Evolutionary conservation across 2,888 invertebrate genomes (phyloP).

Genomic region (Perdita meconis): DNA sequence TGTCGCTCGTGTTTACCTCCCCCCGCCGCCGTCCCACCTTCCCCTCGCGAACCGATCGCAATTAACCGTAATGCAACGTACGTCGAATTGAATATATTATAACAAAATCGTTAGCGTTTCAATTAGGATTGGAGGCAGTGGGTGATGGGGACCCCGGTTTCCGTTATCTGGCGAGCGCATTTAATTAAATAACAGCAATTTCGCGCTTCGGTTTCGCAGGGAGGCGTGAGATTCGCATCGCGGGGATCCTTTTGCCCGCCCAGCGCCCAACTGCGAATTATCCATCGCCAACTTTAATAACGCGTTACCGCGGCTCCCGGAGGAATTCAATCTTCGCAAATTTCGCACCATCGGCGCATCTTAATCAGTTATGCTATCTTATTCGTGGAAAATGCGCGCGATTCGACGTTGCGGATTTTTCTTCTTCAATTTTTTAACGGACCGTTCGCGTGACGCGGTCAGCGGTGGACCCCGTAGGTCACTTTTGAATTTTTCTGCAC

Average conservation of each 20-base stretch:
- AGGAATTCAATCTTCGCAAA: conserved; percentile 29
- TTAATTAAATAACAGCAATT: conserved; percentile 21
- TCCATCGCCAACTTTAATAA: not conserved
- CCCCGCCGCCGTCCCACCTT: not conserved
- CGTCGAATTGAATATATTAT: conserved; percentile 40
- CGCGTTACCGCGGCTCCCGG: not conserved
- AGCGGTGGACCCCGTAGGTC: conserved; percentile 11
- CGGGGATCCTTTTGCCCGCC: too few species aligned
- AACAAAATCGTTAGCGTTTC: conserved; percentile 30
- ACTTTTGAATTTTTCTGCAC: conserved; percentile 55
- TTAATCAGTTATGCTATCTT: not conserved
- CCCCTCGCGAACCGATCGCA: conserved; percentile 2
- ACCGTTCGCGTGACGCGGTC: not conserved
- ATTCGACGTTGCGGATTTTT: not conserved
- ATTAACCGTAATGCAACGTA: conserved; percentile 48
- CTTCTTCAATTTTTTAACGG: not conserved
- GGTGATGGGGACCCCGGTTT: not conserved
- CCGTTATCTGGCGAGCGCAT: not conserved
- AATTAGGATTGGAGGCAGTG: not conserved
- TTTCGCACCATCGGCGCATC: not conserved
- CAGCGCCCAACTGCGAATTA: not conserved
- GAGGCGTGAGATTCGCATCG: not conserved
- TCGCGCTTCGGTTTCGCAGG: not conserved
- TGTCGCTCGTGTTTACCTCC: not conserved
- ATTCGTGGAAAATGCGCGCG: not conserved